Percentiles rank a stretch among this genome's conserved stretches.
These are phyloP conservation scores for Carassius gibelio DNA, from an alignment of 2,113 vertebrate species.

Conservation along the genomic window DNA sequence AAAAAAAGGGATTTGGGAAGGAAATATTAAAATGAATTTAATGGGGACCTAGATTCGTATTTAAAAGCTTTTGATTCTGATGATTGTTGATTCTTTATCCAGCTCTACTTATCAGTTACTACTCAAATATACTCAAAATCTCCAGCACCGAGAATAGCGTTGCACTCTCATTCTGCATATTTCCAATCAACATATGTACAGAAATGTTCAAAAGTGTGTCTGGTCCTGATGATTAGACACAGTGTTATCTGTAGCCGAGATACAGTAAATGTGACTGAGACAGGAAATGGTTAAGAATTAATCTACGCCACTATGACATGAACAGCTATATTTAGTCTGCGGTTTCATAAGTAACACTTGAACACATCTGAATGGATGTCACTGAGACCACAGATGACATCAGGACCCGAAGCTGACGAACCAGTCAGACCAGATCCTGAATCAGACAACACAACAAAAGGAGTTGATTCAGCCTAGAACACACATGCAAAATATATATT, in stretches of 20 bases:
- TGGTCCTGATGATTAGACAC: not conserved
- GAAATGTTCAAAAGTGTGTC: not conserved
- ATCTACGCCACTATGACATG: not conserved
- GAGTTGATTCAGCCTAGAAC: not conserved
- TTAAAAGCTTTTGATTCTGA: not conserved
- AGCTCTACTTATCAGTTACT: no score
- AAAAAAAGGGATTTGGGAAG: not conserved
- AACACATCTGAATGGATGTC: slow-evolving; percentile 1
- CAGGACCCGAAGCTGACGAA: not conserved
- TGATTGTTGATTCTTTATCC: no score
- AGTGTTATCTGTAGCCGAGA: not conserved
- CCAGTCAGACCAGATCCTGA: not conserved
- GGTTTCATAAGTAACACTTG: not conserved
- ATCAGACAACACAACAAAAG: not conserved
- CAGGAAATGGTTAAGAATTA: slow-evolving; percentile 4
- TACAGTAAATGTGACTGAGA: not conserved
- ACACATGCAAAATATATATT: no score
- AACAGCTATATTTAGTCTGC: not conserved
- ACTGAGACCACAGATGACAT: not conserved
- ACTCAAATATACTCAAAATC: no score
- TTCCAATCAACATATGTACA: not conserved
- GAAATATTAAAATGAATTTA: not conserved
- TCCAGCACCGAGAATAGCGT: not conserved
- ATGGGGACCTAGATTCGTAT: not conserved
- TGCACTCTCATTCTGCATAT: not conserved